These are phyloP conservation scores for Ephydatia muelleri DNA, from an alignment of 37 sponge, comb jelly and placozoan species.

Conservation along the genomic window DNA sequence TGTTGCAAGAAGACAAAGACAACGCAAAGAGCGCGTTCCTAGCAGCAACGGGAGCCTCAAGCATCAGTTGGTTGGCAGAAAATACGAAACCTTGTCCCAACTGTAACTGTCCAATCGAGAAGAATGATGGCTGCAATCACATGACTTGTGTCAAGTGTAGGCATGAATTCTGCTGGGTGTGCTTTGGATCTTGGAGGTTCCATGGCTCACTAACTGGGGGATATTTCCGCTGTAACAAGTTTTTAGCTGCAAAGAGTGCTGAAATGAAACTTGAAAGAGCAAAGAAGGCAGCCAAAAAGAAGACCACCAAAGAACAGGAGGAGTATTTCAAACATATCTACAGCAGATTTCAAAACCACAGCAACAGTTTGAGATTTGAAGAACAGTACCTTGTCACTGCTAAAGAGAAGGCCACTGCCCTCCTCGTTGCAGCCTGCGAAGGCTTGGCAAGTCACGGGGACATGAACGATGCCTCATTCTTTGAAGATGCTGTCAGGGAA, in stretches of 20 bases:
- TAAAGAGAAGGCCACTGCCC: neutral
- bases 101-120: conserved; percentile 43
- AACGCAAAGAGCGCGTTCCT: neutral
- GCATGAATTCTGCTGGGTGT: conserved; percentile 61
- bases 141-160: conserved; percentile 52
- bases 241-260: conserved; percentile 6
- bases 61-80: conserved; percentile 32
- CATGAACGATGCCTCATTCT: conserved; percentile 9
- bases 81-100: conserved; percentile 52
- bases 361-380: conserved; percentile 8
- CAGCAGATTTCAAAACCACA: conserved; percentile 17
- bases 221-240: conserved; percentile 20
- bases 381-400: neutral
- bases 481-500: conserved; percentile 34
- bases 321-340: conserved; percentile 34
- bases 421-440: neutral
- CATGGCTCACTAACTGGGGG: conserved; percentile 35
- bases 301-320: neutral
- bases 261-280: conserved; percentile 2
- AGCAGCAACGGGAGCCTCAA: neutral
- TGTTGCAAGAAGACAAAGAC: conserved; percentile 2
- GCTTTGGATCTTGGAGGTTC: conserved; percentile 29
- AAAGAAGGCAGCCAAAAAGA: neutral
- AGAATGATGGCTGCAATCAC: conserved; percentile 54
- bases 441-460: neutral